Base-by-base conservation (phyloP, 2,113 vertebrate species). In the Glareola pratincola region DNA sequence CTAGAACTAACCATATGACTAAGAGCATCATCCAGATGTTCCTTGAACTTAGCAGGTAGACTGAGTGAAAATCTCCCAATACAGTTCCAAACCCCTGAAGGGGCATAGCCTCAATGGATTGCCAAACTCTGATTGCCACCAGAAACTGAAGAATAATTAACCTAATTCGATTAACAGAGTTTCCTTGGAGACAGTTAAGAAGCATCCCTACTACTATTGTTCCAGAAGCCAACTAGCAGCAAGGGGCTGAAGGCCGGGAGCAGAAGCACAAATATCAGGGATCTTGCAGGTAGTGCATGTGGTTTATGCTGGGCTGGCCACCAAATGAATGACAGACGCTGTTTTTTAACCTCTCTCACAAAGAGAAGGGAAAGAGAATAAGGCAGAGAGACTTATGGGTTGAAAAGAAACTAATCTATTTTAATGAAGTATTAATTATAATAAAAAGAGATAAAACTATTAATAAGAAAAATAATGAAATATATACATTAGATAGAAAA, bases 201-300 rank as follows among this genome's bases (percentile, higher is more conserved):
- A 68, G 37, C 39, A 59, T 12, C 14, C 8, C 48, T 30, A 3
- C 21, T 23, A 6, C 41, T 24, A 0, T 7, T n/a, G 24, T 13
- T 75, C 10, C 60, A 43, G 37, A 47, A 23, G 5, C 7, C 60
- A 32, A 3, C 14, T 1, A 16, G 51, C 34, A 79, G 75, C 29
- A 32, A 14, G 34, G 51, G 32, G 36, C 41, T 57, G 47, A 23
- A 26, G 3, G 11, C 6, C 2, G 6, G 21, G 27, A 8, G 16
- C 14, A 9, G 64, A 6, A 9, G 24, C 34, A 14, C 6, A 19
- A 36, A 5, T 4, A 7, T 1, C 4, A 7, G 6, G 54, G 22
- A 19, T 13, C 10, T 5, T 3, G 17, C 17, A 1, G 45, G 0
- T 4, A 1, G 36, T 4, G 37, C 0, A 18, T 29, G 26, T 41